phyloP scores from a whole-genome alignment of 2,888 invertebrate species.

The Ommatoiulus sabulosus region DNA sequence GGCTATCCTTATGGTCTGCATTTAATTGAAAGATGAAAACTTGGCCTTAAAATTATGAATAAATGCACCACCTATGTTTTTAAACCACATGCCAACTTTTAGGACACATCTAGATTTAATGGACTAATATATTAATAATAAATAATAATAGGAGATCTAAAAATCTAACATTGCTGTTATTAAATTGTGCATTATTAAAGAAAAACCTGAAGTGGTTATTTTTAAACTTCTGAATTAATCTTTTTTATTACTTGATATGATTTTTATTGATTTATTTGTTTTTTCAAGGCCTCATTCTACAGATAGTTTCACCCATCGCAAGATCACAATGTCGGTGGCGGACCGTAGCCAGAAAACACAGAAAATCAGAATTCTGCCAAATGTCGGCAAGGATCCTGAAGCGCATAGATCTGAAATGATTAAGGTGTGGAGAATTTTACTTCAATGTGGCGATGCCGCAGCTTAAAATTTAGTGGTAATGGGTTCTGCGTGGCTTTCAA shows the following conservation, averaged over 20 bases:
- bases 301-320: constrained; percentile 98
- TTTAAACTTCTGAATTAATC: no score
- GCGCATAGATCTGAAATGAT: constrained; percentile 89
- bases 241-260: no score
- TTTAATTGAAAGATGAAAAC: no score
- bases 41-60: neutral
- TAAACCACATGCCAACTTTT: neutral
- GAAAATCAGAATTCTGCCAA: constrained; percentile 95
- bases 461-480: neutral
- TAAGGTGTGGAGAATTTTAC: constrained; percentile 74
- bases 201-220: no score
- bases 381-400: constrained; percentile 94
- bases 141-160: no score
- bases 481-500: neutral
- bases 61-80: neutral
- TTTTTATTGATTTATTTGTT: neutral
- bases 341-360: constrained; percentile 93
- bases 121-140: no score
- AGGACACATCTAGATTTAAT: no score
- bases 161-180: no score
- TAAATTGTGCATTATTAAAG: no score
- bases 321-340: constrained; percentile 97
- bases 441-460: neutral
- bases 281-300: constrained; percentile 90
- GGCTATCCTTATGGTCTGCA: no score